Base-by-base conservation (phyloP, 2,888 invertebrate species). In the Odontomyia ornata region DNA sequence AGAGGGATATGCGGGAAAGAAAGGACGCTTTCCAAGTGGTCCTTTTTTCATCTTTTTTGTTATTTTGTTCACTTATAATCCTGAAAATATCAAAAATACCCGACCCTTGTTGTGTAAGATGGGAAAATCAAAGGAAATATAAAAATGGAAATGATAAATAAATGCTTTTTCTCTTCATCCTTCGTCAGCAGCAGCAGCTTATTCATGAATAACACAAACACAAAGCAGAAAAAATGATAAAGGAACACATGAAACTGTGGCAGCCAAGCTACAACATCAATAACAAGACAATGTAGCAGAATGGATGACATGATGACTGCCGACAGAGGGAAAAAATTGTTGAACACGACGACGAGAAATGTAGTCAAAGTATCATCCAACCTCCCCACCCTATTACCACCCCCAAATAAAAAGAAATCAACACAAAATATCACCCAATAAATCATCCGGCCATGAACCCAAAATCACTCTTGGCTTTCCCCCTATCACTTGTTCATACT, bases 351-450 rank as follows among this genome's bases (percentile, higher is more conserved):
- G 18, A 27, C 21, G 52, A 71, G 27, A 71, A 27, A 71, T 21
- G 23, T 25, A 36, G 21, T 21, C 5, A 47, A 47, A 69, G 13
- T 9, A 36, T 9, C 36, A 36, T n/a, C 36, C 36, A 36, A 9
- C 36, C 36, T n/a, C n/a, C 36, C 36, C 3, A 36, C 36, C 9
- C 36, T 9, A 36, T 36, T 9, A 9, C 69, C 23, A 36, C 60
- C 73, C 30, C 36, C 60, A 73, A n/a, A 73, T 73, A 73, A 73
- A 73, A 73, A 57, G 73, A 73, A 73, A 73, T 73, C 73, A 73
- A 73, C 73, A 73, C 73, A 73, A 73, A 73, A 73, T 73, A 73
- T 73, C 73, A 60, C 60, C 73, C 73, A 73, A 73, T 60, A 73
- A 73, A 73, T 73, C 57, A 73, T 60, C 60, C 73, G 73, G 43